Conservation (phyloP, 2,797 vertebrate genomes). For the Poecilia wingei region DNA sequence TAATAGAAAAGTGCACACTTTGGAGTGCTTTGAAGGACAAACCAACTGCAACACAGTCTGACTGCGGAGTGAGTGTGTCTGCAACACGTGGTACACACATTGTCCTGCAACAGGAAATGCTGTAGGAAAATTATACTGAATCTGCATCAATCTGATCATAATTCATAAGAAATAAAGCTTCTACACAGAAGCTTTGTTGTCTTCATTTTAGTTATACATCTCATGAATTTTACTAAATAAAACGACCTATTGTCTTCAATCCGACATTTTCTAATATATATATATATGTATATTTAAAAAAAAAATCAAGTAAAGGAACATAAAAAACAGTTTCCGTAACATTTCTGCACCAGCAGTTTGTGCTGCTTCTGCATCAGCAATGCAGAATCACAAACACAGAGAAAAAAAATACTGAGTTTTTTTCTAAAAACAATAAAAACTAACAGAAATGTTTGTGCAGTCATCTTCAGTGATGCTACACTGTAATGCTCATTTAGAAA, state of each 20-base stretch:
- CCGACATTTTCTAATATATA: conserved; percentile 35
- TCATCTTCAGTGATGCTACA: conserved; percentile 4
- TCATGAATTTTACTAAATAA: not conserved
- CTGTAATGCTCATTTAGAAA: conserved; percentile 8
- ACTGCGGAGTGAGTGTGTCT: not conserved
- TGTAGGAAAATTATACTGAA: not conserved
- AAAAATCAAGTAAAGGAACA: not conserved
- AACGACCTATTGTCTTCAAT: not conserved
- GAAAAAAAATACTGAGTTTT: conserved; percentile 40
- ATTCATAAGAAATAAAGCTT: not conserved
- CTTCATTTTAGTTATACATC: conserved; percentile 2
- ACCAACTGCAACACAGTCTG: not conserved
- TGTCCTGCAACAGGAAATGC: too few species aligned
- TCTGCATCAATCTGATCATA: not conserved
- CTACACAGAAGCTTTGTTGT: not conserved
- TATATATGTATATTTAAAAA: not conserved
- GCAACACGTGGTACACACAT: not conserved
- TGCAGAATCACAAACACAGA: conserved; percentile 28
- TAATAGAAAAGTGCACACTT: conserved; percentile 13
- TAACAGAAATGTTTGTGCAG: conserved; percentile 34
- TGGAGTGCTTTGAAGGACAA: not conserved
- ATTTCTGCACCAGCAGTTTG: not conserved
- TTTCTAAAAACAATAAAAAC: conserved; percentile 17
- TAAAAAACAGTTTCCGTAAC: conserved; percentile 17
- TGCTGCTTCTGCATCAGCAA: not conserved